Conservation (phyloP, 2,888 invertebrate species). For the Andricus curvator region DNA sequence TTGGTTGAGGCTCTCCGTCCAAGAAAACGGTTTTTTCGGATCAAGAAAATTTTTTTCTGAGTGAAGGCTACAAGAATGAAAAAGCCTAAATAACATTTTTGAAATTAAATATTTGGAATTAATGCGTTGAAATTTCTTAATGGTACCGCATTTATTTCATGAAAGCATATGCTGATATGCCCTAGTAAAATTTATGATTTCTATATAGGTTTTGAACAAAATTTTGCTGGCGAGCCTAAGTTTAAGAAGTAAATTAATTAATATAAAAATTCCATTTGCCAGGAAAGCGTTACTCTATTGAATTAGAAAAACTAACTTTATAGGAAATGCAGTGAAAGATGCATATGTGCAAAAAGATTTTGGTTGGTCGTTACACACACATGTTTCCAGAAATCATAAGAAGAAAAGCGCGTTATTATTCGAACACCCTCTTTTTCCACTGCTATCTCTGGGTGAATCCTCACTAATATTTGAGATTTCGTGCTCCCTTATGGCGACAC, state of each 20-base stretch:
- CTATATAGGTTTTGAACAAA: not conserved
- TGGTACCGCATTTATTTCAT: too few relatives aligned
- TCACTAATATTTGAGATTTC: slow-evolving; percentile 73
- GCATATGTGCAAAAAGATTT: slow-evolving; percentile 58
- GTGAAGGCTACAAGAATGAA: too few relatives aligned
- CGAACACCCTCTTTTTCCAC: slow-evolving; percentile 56
- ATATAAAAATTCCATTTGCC: not conserved
- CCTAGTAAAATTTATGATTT: too few relatives aligned
- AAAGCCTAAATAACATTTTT: too few relatives aligned
- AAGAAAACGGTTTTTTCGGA: too few relatives aligned
- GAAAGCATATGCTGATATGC: too few relatives aligned
- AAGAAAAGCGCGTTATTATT: slow-evolving; percentile 60
- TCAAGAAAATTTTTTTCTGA: too few relatives aligned
- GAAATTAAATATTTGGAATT: too few relatives aligned
- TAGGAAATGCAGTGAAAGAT: slow-evolving; percentile 26
- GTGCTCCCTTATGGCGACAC: slow-evolving; percentile 68
- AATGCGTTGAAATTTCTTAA: too few relatives aligned
- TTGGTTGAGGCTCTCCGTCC: too few relatives aligned
- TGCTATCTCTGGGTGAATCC: slow-evolving; percentile 52
- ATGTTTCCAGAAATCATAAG: slow-evolving; percentile 61
- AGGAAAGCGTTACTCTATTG: not conserved
- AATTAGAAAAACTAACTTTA: not conserved
- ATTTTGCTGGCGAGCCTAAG: not conserved
- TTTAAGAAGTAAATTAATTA: not conserved
- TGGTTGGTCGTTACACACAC: slow-evolving; percentile 69